phyloP scores from a whole-genome alignment of 2,888 invertebrate genomes.

The Apeira syringaria region DNA sequence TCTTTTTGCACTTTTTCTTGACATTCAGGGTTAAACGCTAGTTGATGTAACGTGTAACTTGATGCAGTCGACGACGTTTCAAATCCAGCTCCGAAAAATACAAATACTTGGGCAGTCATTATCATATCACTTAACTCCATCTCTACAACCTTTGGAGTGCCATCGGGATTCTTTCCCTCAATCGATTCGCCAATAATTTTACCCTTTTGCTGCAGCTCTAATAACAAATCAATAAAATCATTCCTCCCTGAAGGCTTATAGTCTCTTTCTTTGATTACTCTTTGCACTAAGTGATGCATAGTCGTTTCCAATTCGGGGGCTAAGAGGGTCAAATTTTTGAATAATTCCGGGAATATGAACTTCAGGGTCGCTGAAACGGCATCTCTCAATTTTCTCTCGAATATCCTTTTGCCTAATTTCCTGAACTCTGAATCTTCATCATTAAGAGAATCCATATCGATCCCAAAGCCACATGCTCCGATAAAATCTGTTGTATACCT shows the following conservation, averaged over 20 bases:
- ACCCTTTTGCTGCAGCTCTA: slow-evolving; percentile 64
- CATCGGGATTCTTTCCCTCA: slow-evolving; percentile 54
- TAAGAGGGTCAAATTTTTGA: slow-evolving; percentile 55
- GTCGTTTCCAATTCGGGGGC: slow-evolving; percentile 54
- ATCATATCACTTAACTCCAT: slow-evolving; percentile 59
- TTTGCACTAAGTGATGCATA: slow-evolving; percentile 52
- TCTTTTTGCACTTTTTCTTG: slow-evolving; percentile 70
- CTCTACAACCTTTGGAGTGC: slow-evolving; percentile 54
- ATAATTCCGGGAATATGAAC: slow-evolving; percentile 61
- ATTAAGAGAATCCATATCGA: slow-evolving; percentile 61
- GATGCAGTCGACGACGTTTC: slow-evolving; percentile 79
- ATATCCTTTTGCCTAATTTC: slow-evolving; percentile 64
- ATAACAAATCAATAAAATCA: slow-evolving; percentile 69
- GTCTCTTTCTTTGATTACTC: slow-evolving; percentile 56
- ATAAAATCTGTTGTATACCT: slow-evolving; percentile 74
- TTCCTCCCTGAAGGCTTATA: slow-evolving; percentile 63
- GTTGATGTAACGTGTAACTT: slow-evolving; percentile 71
- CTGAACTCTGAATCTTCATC: slow-evolving; percentile 67
- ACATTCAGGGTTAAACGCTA: slow-evolving; percentile 70
- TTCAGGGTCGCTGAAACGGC: slow-evolving; percentile 51
- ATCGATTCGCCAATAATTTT: slow-evolving; percentile 65
- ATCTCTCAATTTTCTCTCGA: slow-evolving; percentile 55
- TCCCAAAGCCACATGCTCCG: slow-evolving; percentile 70
- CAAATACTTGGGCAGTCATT: slow-evolving; percentile 69
- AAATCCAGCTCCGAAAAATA: slow-evolving; percentile 78